Conservation (phyloP, 1,140 invertebrate genomes). For the Zaprionus camerounensis region DNA sequence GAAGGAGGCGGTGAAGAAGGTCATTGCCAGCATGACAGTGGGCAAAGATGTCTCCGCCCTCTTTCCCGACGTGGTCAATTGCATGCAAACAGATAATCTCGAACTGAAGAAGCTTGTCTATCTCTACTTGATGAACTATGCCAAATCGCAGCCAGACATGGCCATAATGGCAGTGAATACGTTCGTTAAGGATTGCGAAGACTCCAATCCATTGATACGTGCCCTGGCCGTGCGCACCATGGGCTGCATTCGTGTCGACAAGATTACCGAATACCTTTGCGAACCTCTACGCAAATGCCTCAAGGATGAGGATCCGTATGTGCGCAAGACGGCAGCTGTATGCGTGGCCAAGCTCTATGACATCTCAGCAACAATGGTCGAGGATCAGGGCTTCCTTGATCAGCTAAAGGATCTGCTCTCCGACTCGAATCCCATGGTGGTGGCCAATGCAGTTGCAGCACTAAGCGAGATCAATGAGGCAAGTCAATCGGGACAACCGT, state of each 20-base stretch:
- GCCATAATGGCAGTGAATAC: conserved; percentile 99
- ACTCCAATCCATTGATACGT: conserved; percentile 99
- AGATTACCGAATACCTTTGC: conserved; percentile 99
- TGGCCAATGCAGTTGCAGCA: conserved; percentile 99
- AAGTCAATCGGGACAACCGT: conserved; percentile 94
- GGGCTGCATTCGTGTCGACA: conserved; percentile 99
- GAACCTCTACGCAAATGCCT: conserved; percentile 99
- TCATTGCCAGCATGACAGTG: conserved; percentile 99
- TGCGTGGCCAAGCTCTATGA: conserved; percentile 99
- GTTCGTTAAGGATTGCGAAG: conserved; percentile 99
- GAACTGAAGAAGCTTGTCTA: conserved; percentile 99
- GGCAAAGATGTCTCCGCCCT: conserved; percentile 98
- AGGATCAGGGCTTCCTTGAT: conserved; percentile 97
- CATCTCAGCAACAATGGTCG: conserved; percentile 96
- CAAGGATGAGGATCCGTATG: conserved; percentile 99
- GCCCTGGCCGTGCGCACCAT: conserved; percentile 99
- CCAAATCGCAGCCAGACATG: conserved; percentile 99
- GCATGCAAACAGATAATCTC: conserved; percentile 99
- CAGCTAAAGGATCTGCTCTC: conserved; percentile 98
- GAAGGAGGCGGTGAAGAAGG: conserved; percentile 99
- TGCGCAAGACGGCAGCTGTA: conserved; percentile 99
- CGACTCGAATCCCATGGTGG: conserved; percentile 99
- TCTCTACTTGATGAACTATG: conserved; percentile 99
- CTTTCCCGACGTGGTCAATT: conserved; percentile 99
- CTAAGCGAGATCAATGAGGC: conserved; percentile 99